Percentiles rank a stretch among this genome's conserved stretches.
Evolutionary conservation across 1,140 invertebrate genomes (phyloP).

Genomic region (Eciton burchellii): DNA sequence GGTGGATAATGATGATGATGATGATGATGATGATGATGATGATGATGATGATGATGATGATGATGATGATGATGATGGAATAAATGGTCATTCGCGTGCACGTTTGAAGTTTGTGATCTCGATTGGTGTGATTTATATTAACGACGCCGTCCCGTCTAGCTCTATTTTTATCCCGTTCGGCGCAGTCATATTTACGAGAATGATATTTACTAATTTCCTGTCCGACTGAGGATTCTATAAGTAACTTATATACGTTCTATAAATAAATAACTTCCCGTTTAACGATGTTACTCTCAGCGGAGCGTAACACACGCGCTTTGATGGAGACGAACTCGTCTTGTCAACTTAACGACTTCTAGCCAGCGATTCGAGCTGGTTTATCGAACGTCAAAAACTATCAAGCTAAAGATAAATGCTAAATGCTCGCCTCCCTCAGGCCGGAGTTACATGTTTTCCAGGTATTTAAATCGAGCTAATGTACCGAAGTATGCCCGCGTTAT

Average conservation of each 20-base stretch:
- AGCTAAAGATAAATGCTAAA: not conserved
- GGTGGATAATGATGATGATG: too few relatives aligned
- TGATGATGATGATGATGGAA: too few relatives aligned
- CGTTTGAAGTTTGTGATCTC: too few relatives aligned
- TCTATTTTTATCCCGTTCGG: too few relatives aligned
- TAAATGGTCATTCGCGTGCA: too few relatives aligned
- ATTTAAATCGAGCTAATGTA: not conserved
- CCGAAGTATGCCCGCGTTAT: not conserved
- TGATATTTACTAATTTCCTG: not conserved
- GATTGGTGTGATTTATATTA: too few relatives aligned
- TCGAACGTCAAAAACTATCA: not conserved
- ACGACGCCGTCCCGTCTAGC: too few relatives aligned
- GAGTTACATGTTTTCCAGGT: not conserved
- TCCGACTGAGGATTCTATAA: not conserved
- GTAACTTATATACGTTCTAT: not conserved
- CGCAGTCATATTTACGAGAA: not conserved
- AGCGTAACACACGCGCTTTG: not conserved
- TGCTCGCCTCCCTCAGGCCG: not conserved
- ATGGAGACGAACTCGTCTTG: not conserved
- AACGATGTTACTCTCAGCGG: not conserved
- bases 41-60: too few relatives aligned
- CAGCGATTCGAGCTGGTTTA: slow-evolving; percentile 12
- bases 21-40: too few relatives aligned
- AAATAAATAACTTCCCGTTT: slow-evolving; percentile 15
- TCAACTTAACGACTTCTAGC: not conserved